Evolutionary conservation across 2,113 vertebrate genomes (phyloP).

Genomic region (Cricetomys ansorgei): DNA sequence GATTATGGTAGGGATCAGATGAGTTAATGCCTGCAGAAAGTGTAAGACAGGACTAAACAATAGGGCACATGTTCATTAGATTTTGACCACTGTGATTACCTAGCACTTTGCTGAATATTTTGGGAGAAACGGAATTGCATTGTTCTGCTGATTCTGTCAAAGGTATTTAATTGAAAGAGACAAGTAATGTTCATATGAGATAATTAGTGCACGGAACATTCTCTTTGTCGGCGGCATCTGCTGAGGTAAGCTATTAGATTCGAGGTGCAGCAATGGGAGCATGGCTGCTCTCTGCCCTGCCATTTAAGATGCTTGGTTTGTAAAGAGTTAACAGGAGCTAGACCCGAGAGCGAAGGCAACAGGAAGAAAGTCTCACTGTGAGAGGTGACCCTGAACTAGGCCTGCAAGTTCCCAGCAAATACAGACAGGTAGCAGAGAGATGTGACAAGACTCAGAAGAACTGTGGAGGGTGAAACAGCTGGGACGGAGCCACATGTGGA

Average conservation of each 20-base stretch:
- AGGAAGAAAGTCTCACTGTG: background rate
- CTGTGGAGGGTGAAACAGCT: background rate
- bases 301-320: background rate
- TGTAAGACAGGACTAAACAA: background rate
- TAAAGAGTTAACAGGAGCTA: constrained; percentile 11
- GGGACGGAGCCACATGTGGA: background rate
- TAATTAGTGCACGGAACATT: constrained; percentile 50
- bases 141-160: constrained; percentile 37
- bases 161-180: constrained; percentile 70
- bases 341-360: background rate
- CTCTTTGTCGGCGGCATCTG: constrained; percentile 54
- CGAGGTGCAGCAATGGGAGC: background rate
- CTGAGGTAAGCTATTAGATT: background rate
- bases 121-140: constrained; percentile 29
- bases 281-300: background rate
- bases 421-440: background rate
- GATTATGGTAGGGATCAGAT: too few species aligned
- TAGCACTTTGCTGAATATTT: constrained; percentile 16
- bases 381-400: background rate
- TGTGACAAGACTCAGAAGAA: background rate
- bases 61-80: background rate
- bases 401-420: background rate
- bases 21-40: background rate
- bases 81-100: constrained; percentile 13
- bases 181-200: constrained; percentile 53